Base-by-base conservation (phyloP, 2,797 vertebrate genomes). In the Acrossocheilus wenchowensis region DNA sequence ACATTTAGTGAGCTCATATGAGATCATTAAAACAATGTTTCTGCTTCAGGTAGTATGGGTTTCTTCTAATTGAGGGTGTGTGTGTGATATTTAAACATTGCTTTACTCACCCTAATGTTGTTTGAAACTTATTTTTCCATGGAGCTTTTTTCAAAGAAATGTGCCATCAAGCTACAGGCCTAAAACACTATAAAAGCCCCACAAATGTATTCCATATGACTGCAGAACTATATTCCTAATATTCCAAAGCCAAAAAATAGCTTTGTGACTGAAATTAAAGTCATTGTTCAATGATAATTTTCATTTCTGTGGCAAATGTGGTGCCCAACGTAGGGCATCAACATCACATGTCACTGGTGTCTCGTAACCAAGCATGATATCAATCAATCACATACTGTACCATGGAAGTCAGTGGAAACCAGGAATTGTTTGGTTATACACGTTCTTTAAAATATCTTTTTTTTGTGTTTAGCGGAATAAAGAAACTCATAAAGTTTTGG, bases 21-120 rank as follows among this genome's bases (percentile, higher is more conserved):
- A 73, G 69, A 73, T 80, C n/a, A 80, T 82, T 82, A 71, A 72
- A 74, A 57, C 36, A 43, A 21, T 45, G 52, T 83, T 74, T 83
- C 52, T 30, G 39, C 52, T 45, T 60, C 81, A 73, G 81, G 6
- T 83, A 60, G 60, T 83, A 21, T 52, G 43, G 23, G 23, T 66
- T 48, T 81, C 6, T 15, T 81, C 30, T 68, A 34, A 12, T 34
- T 66, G 10, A 66, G n/a, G 8, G n/a, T 68, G 62, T 48, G 64
- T 23, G 62, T 17, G 26, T 48, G 26, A 81, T 34, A 68, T 36
- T 68, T 68, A 36, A 36, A 36, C 30, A 19, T 68, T 68, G 19
- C 30, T 36, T 30, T 68, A 68, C 64, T 68, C 64, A 68, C 2
- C 7, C 64, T 68, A 68, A 66, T 66, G 30, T 68, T 68, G 62